Evolutionary conservation across 35 echinoderm and acorn worm genomes (phyloP).

Genomic region (Patiria miniata): DNA sequence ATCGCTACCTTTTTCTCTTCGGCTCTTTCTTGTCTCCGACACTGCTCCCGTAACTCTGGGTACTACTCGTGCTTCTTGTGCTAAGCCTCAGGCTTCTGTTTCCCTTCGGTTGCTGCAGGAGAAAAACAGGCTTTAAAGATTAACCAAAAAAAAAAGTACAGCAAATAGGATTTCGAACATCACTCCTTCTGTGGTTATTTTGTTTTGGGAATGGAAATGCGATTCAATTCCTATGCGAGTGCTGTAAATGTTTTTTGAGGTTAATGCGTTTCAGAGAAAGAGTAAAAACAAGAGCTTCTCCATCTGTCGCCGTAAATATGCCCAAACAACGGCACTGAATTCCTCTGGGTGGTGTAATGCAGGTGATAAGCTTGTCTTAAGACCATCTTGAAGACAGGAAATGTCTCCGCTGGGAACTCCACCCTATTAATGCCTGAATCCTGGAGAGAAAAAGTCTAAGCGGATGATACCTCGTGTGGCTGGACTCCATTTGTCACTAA

Average conservation of each 20-base stretch:
- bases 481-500: too few relatives aligned
- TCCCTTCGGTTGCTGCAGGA: background rate
- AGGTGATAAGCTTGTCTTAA: too few relatives aligned
- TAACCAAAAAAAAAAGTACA: background rate
- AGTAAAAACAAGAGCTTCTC: background rate
- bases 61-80: constrained; percentile 65
- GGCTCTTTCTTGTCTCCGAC: constrained; percentile 76
- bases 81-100: constrained; percentile 42
- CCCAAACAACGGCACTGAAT: background rate
- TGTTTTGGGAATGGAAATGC: background rate
- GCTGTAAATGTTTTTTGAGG: background rate
- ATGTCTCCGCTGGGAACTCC: too few relatives aligned
- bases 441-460: too few relatives aligned
- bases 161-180: too few relatives aligned
- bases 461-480: too few relatives aligned
- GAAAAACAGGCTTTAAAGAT: background rate
- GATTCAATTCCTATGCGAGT: background rate
- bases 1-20: constrained; percentile 76
- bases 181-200: background rate
- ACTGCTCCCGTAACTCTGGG: constrained; percentile 80
- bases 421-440: too few relatives aligned
- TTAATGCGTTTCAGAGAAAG: background rate
- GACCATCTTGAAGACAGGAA: too few relatives aligned
- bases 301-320: background rate
- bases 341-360: background rate